Base-by-base conservation (phyloP, 2,797 vertebrate genomes). In the Phrynocephalus guinanensis region DNA sequence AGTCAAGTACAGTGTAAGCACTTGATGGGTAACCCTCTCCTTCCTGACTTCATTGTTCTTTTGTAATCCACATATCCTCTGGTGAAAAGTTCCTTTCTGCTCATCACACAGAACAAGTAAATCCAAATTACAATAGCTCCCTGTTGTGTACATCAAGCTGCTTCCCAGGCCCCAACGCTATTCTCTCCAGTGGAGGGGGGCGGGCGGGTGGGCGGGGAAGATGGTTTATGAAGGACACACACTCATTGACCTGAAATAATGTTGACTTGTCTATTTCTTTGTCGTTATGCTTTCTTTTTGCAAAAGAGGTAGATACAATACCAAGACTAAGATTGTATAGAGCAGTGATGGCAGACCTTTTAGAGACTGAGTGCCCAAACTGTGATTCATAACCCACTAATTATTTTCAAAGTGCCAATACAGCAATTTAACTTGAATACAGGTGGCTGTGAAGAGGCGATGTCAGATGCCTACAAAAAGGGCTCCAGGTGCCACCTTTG, bases 1-100 rank as follows among this genome's bases (percentile, higher is more conserved):
- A 85, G 86, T 86, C 85, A 92, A 79, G 86, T 95, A 96, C 94
- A 90, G 95, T 96, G 79, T 67, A 96, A 96, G 95, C 96, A 96
- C 96, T 84, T 22, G 52, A 75, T 92, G 66, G 10, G 68, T 91
- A 78, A 24, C 0, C 48, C 28, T 89, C 52, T 50, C 50, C 88
- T 85, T 71, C 90, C 85, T 83, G 73, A 89, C 91, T 91, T 79
- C 91, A 90, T 92, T 87, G 88, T 87, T 91, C 93, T 87, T 93
- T 95, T 92, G 93, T 94, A 79, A 90, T 85, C 93, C 94, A 94
- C 94, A 93, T 91, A 90, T 75, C 56, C 93, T 86, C 93, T 86
- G 44, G 89, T 56, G 82, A 94, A 93, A 95, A 94, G 91, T 94
- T 90, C 92, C 71, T 94, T 91, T 30, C 91, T 89, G 50, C 93